Conservation (phyloP, 2,888 invertebrate genomes). For the Drosophila recens region DNA sequence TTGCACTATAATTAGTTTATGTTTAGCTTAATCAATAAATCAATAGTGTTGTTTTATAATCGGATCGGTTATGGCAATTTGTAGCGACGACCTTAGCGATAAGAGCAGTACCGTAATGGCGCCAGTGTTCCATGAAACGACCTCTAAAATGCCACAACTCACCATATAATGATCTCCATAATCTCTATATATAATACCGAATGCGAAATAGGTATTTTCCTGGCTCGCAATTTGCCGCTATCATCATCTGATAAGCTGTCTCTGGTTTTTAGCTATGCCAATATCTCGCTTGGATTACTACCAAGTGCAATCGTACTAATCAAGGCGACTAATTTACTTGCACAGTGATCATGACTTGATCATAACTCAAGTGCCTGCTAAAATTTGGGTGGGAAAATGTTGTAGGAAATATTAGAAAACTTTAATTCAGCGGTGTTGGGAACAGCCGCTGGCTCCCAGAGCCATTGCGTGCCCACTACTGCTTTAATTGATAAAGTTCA, state of each 20-base stretch:
- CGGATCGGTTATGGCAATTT: slow-evolving; percentile 11
- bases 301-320: slow-evolving; percentile 3
- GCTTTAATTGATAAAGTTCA: too few species aligned
- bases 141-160: slow-evolving; percentile 61
- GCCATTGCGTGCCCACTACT: too few species aligned
- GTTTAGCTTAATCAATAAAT: slow-evolving; percentile 44
- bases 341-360: slow-evolving; percentile 18
- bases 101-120: slow-evolving; percentile 24
- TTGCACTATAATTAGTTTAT: slow-evolving; percentile 11
- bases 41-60: slow-evolving; percentile 41
- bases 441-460: too few species aligned
- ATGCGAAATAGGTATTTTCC: slow-evolving; percentile 6
- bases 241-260: slow-evolving; percentile 45
- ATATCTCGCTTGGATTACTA: slow-evolving; percentile 9
- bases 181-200: slow-evolving; percentile 27
- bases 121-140: slow-evolving; percentile 77
- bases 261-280: slow-evolving; percentile 6
- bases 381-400: background rate
- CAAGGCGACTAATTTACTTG: slow-evolving; percentile 1
- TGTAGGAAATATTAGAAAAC: too few species aligned
- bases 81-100: slow-evolving; percentile 35
- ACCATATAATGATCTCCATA: slow-evolving; percentile 22
- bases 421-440: too few species aligned
- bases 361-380: slow-evolving; percentile 1
- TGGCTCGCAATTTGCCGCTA: slow-evolving; percentile 20